Evolutionary conservation across 1,140 invertebrate genomes (phyloP).

Genomic region (Zaprionus tsacasi): DNA sequence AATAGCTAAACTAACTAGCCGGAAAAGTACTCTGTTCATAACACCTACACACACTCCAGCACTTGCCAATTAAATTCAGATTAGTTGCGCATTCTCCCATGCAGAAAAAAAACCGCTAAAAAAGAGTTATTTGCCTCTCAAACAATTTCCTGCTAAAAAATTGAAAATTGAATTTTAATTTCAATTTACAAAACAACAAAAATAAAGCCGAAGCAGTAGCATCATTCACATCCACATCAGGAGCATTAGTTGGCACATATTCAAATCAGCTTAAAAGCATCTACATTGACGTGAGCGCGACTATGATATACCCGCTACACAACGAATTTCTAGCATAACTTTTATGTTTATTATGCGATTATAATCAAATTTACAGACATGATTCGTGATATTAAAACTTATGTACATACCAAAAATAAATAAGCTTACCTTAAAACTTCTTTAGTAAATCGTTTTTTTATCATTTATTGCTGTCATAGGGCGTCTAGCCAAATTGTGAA

Average conservation of each 20-base stretch:
- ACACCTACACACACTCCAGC: not conserved
- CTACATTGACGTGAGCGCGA: constrained; percentile 66
- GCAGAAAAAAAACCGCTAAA: constrained; percentile 10
- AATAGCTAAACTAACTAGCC: constrained; percentile 2
- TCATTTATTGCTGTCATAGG: too few species aligned
- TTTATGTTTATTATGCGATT: too few species aligned
- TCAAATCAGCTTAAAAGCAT: constrained; percentile 66
- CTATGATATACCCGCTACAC: not conserved
- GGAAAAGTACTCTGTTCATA: not conserved
- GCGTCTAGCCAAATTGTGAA: too few species aligned
- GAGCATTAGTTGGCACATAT: constrained; percentile 77
- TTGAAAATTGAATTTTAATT: constrained; percentile 77
- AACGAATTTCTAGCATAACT: not conserved
- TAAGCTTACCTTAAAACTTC: too few species aligned
- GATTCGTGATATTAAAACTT: too few species aligned
- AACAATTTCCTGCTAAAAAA: constrained; percentile 59
- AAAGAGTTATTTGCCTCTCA: constrained; percentile 2
- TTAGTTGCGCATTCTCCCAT: not conserved
- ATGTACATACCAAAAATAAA: too few species aligned
- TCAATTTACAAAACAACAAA: constrained; percentile 14
- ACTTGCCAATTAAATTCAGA: not conserved
- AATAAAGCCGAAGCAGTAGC: constrained; percentile 26
- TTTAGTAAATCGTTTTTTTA: too few species aligned
- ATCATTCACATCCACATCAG: constrained; percentile 45
- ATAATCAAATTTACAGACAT: too few species aligned